Percentiles rank a stretch among this genome's conserved stretches.
Conservation (phyloP, 2,888 invertebrate species). For the Criorhina ranunculi region DNA sequence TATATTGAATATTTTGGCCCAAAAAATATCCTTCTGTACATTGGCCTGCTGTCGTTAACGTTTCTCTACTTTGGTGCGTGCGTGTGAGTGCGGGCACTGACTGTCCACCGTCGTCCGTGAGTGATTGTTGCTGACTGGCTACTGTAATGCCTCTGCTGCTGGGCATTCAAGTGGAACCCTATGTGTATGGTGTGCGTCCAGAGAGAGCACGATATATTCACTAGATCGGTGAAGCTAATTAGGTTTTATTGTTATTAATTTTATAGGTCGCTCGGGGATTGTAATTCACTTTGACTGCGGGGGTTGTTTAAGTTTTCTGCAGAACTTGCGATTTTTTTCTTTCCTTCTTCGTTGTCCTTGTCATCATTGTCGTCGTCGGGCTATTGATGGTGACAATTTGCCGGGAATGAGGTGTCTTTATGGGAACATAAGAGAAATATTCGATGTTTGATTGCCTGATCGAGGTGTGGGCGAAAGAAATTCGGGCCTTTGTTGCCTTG, state of each 20-base stretch:
- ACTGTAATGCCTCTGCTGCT: conserved; percentile 17
- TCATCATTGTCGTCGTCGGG: conserved; percentile 19
- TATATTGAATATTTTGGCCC: conserved; percentile 70
- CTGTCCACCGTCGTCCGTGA: conserved; percentile 41
- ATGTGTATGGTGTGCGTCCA: background rate
- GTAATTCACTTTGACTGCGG: conserved; percentile 66
- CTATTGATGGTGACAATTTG: conserved; percentile 65
- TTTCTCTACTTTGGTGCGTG: conserved; percentile 40
- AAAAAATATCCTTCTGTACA: conserved; percentile 47
- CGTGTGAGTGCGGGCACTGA: conserved; percentile 5
- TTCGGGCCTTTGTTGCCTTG: too few relatives aligned
- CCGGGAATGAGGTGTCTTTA: conserved; percentile 66
- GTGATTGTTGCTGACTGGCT: conserved; percentile 66
- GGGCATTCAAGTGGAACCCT: conserved; percentile 23
- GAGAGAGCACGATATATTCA: conserved; percentile 28
- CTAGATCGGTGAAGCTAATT: conserved; percentile 67
- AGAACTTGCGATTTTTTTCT: conserved; percentile 40
- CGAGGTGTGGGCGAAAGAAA: background rate
- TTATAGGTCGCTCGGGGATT: conserved; percentile 63
- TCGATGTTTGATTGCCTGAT: conserved; percentile 25
- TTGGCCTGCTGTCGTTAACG: conserved; percentile 56
- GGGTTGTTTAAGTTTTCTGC: conserved; percentile 38
- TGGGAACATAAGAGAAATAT: conserved; percentile 32
- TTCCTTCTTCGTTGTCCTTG: background rate
- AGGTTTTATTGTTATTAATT: conserved; percentile 77